Evolutionary conservation across 2,888 invertebrate genomes (phyloP).

Genomic region (Scaptomyza flava): DNA sequence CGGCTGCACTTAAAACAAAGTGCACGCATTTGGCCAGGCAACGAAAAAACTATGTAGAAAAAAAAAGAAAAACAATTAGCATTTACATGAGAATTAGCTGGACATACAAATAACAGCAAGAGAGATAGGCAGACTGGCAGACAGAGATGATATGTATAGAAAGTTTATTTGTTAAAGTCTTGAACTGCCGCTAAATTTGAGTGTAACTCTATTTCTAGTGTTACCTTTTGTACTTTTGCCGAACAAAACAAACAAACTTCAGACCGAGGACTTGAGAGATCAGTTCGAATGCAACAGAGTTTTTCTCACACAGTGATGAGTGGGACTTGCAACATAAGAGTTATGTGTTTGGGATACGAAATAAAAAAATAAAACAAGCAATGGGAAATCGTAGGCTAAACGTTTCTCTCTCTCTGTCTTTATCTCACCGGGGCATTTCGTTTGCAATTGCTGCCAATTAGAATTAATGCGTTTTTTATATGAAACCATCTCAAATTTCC

Average conservation of each 20-base stretch:
- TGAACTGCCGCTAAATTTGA: slow-evolving; percentile 78
- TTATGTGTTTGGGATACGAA: neutral
- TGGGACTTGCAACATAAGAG: neutral
- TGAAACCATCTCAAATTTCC: slow-evolving; percentile 69
- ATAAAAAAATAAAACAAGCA: too few relatives aligned
- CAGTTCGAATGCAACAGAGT: slow-evolving; percentile 16
- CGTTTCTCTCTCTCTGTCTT: neutral
- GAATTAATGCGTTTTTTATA: slow-evolving; percentile 81
- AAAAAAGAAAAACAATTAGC: slow-evolving; percentile 66
- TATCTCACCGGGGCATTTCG: slow-evolving; percentile 58
- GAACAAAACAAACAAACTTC: slow-evolving; percentile 27
- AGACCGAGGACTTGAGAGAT: slow-evolving; percentile 7
- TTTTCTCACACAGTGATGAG: slow-evolving; percentile 57
- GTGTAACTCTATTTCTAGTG: slow-evolving; percentile 67
- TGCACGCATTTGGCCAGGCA: slow-evolving; percentile 63
- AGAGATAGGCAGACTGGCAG: neutral
- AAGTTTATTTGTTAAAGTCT: slow-evolving; percentile 63
- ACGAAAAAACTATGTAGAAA: slow-evolving; percentile 23
- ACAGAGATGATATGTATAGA: slow-evolving; percentile 33
- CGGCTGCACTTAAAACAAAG: slow-evolving; percentile 74
- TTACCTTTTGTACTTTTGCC: slow-evolving; percentile 74
- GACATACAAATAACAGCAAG: slow-evolving; percentile 41
- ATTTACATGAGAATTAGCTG: slow-evolving; percentile 61
- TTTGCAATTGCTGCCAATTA: slow-evolving; percentile 79
- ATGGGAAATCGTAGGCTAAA: neutral